Evolutionary conservation across 2,113 vertebrate genomes (phyloP), one percentile per base, ranked within the genome.

Genomic region (Tinamus guttatus): DNA sequence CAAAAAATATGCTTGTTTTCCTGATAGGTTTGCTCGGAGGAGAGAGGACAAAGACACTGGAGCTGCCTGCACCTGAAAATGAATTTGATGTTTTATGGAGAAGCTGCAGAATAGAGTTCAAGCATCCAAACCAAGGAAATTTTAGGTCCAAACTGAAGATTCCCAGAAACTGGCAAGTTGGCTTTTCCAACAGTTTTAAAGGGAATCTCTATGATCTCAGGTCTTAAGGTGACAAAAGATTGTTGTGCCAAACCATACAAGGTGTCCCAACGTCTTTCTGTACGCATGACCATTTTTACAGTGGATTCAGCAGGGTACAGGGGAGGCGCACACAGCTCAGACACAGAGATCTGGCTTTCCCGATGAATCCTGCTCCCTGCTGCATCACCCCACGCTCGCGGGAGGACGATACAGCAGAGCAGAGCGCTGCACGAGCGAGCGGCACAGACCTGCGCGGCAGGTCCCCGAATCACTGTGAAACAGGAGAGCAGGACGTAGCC

Each of bases 381-480:
- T 12, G 8, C 15, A 7, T 40, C 68, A 62, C 5, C 51, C 13
- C 51, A 15, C 4, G n/a, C 24, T 13, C 51, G 32, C 28, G 54
- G 20, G 9, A 63, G 52, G 36, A 73, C 40, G 38, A 68, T 36
- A 34, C 14, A 71, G 9, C 22, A 65, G 38, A 68, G 6, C 1
- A 4, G 51, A 38, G 6, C 58, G 11, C 17, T 0, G 1, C 13
- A 21, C 34, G 41, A n/a, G 6, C 17, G 21, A 47, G 12, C 0
- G 0, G 2, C 2, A 9, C 0, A 0, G 54, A 68, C 58, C 43
- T 18, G 0, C 7, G 49, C 0, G 7, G 38, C 3, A 9, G 13
- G 7, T n/a, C 34, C 22, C 45, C 38, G 25, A 68, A 54, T 38
- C 21, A 24, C 34, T 8, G 1, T 8, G n/a, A 63, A 70, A 28